Conservation (phyloP, 1,140 invertebrate genomes). For the Homarus americanus region DNA sequence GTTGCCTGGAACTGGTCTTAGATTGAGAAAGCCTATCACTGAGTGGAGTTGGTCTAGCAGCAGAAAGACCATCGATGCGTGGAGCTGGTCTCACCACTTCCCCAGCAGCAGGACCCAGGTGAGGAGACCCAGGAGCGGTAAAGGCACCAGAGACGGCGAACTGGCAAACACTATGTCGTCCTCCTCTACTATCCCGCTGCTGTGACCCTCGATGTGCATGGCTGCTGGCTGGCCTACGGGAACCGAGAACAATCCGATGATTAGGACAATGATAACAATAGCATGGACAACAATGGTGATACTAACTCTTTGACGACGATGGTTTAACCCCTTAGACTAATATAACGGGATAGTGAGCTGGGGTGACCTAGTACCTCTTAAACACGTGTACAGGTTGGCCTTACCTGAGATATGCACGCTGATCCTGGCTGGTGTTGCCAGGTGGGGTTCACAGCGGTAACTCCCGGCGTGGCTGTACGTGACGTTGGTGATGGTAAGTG, state of each 20-base stretch:
- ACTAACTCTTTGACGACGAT: background rate
- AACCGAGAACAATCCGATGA: background rate
- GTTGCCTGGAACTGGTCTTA: too few relatives aligned
- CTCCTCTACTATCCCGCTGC: background rate
- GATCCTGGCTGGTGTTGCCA: slow-evolving; percentile 28
- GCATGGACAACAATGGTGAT: too few relatives aligned
- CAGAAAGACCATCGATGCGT: too few relatives aligned
- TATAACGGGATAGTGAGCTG: too few relatives aligned
- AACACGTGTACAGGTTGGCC: too few relatives aligned
- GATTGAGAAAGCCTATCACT: too few relatives aligned
- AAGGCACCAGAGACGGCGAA: background rate
- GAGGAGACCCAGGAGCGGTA: background rate
- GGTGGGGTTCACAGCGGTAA: slow-evolving; percentile 41
- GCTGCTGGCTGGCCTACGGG: slow-evolving; percentile 10
- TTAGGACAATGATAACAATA: background rate
- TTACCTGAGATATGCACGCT: slow-evolving; percentile 22
- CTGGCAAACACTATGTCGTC: background rate
- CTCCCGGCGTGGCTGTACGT: slow-evolving; percentile 23
- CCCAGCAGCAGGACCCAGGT: background rate
- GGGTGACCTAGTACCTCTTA: background rate
- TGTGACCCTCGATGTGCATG: slow-evolving; percentile 11
- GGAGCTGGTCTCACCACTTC: background rate
- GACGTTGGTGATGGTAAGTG: slow-evolving; percentile 32
- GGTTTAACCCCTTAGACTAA: background rate
- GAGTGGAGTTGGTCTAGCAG: too few relatives aligned